Conservation (phyloP, 2,888 invertebrate genomes). For the Argyresthia albistria region DNA sequence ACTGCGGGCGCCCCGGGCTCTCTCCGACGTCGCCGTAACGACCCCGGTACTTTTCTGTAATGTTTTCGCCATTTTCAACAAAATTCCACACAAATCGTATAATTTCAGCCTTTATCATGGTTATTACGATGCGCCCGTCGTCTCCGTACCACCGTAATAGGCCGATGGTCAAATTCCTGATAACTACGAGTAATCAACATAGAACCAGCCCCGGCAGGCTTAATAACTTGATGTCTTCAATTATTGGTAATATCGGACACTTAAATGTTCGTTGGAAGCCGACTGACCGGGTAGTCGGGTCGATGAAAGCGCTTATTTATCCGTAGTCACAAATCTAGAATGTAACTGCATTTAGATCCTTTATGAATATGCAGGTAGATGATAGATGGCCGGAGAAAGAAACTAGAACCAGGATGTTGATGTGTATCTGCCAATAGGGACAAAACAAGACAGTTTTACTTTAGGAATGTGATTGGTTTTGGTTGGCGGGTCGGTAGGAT, state of each 20-base stretch:
- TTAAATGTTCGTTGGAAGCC: slow-evolving; percentile 67
- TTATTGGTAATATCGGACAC: slow-evolving; percentile 65
- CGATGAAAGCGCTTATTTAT: slow-evolving; percentile 27
- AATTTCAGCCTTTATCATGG: slow-evolving; percentile 69
- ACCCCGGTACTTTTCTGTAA: slow-evolving; percentile 71
- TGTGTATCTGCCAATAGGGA: neutral
- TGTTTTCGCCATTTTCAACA: slow-evolving; percentile 73
- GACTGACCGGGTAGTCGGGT: slow-evolving; percentile 35
- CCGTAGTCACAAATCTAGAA: slow-evolving; percentile 30
- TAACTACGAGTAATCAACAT: slow-evolving; percentile 67
- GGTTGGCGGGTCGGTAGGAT: neutral
- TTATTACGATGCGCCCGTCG: slow-evolving; percentile 66
- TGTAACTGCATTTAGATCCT: neutral
- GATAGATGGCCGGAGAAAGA: neutral
- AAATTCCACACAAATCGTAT: slow-evolving; percentile 71
- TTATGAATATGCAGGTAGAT: neutral
- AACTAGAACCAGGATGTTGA: neutral
- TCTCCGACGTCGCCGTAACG: slow-evolving; percentile 47
- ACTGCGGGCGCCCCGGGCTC: slow-evolving; percentile 33
- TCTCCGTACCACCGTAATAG: slow-evolving; percentile 57
- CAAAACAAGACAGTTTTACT: too few relatives aligned
- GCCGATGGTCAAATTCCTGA: slow-evolving; percentile 62
- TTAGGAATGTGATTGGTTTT: neutral
- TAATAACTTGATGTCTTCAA: slow-evolving; percentile 60
- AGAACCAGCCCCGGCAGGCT: slow-evolving; percentile 56